Conservation (phyloP, 2,113 vertebrate species). For the Beaufortia kweichowensis region DNA sequence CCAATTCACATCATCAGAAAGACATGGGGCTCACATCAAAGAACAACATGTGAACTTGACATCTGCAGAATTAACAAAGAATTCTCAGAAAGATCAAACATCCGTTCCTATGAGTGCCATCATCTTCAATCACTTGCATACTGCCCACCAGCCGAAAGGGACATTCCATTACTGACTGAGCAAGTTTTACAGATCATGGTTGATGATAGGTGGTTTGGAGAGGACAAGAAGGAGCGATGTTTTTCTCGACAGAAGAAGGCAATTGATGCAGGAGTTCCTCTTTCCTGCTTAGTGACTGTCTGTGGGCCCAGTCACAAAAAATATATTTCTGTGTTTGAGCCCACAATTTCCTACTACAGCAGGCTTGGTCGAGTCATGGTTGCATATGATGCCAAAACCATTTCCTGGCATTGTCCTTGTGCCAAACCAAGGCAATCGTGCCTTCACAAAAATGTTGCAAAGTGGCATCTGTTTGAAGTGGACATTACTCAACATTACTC, state of each 20-base stretch:
- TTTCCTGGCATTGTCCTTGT: too few relatives aligned
- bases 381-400: background rate
- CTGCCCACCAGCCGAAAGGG: background rate
- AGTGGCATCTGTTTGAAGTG: too few relatives aligned
- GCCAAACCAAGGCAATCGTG: too few relatives aligned
- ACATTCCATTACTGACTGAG: background rate
- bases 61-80: constrained; percentile 12
- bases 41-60: constrained; percentile 7
- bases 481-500: too few relatives aligned
- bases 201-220: constrained; percentile 26
- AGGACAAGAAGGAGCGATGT: constrained; percentile 22
- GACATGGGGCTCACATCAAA: constrained; percentile 10
- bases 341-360: background rate
- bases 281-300: too few relatives aligned
- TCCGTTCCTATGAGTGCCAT: constrained; percentile 13
- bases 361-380: background rate
- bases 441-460: too few relatives aligned
- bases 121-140: constrained; percentile 23
- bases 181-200: constrained; percentile 3
- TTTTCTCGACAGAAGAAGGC: background rate
- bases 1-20: background rate
- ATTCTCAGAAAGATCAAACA: constrained; percentile 11
- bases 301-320: too few relatives aligned
- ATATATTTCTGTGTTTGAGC: background rate
- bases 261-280: background rate